Base-by-base conservation (phyloP, 2,797 vertebrate species). In the Platyrinchus mystaceus region DNA sequence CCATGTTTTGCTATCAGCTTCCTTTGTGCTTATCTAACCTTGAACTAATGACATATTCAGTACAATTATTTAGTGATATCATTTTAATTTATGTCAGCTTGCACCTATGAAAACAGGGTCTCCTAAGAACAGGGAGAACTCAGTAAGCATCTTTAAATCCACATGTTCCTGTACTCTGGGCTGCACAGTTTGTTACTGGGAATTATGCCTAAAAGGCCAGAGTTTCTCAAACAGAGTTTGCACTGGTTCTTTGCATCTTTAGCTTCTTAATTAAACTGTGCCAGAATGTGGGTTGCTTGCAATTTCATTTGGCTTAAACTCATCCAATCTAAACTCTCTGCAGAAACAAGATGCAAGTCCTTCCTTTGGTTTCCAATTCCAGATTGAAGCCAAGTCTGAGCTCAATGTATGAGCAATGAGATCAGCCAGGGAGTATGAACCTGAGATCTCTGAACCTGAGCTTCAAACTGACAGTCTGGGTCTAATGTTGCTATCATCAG, bases 301-400 rank as follows among this genome's bases (percentile, higher is more conserved):
- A 95, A 88, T 96, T 96, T 93, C 73, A 95, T 96, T 96, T 96
- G 94, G 95, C 93, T 34, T 84, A 84, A 88, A 28, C 69, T 95
- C 90, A 91, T 93, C 66, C 74, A 90, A 9, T 86, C 73, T 90
- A 89, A 95, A 74, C 75, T 85, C 74, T 91, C 87, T 85, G 53
- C 71, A 84, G 84, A 82, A 88, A 55, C 59, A 84, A 84, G 80
- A 84, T 71, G 58, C 66, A 86, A 84, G 83, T 73, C 77, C 69
- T 85, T 91, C 36, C 43, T 43, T 55, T 68, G 20, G 55, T 90
- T 94, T 94, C 66, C 79, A 95, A 24, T 90, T 94, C 53, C 53
- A 86, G 18, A 90, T 50, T 81, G 73, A 91, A 88, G 95, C 94
- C 96, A 95, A 96, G 73, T 86, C 82, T 94, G 87, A 91, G 73